Evolutionary conservation across 2,797 vertebrate genomes (phyloP), one percentile per base, ranked within the genome.

Genomic region (Ptychobarbus kaznakovi): DNA sequence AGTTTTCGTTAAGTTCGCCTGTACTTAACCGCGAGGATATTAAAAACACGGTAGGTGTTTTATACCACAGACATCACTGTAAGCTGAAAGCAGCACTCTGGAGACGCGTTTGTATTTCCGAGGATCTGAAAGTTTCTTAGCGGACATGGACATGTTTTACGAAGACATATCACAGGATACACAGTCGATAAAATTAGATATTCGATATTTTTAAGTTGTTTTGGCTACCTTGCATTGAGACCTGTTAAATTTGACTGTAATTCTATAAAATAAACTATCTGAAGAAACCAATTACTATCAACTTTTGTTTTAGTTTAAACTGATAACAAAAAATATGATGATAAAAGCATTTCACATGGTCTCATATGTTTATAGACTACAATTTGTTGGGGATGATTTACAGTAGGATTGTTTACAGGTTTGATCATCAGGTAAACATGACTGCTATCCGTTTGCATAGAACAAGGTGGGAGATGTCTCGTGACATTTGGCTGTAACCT

Each of bases 41-140:
- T 66, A 32, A 40, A 46, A n/a, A 49, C 61, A 81, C 78, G 88
- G 88, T 89, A 87, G 73, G 88, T 83, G 81, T 58, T 66, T 61
- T 12, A 20, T n/a, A 78, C 0, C 35, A 56, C 15, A 10, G 9
- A 18, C 13, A 65, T 32, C 16, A 38, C 44, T 78, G 35, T n/a
- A 25, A 8, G 2, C 20, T n/a, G 80, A 61, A 44, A 53, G 49
- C 66, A 44, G 68, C 38, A 22, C 15, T 4, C 56, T 40, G 40
- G n/a, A 74, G 42, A 82, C 70, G 56, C 42, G 28, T 32, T 28
- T 58, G 56, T 72, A 6, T 81, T 63, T 44, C 53, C 22, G 35
- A 32, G 16, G 42, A 74, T 49, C 22, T 53, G 7, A 76, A 76
- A 76, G 72, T 83, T 83, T 51, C 5, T 38, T 40, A 25, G 58